Conservation (phyloP, 2,888 invertebrate species). For the Trachelus iudaicus region DNA sequence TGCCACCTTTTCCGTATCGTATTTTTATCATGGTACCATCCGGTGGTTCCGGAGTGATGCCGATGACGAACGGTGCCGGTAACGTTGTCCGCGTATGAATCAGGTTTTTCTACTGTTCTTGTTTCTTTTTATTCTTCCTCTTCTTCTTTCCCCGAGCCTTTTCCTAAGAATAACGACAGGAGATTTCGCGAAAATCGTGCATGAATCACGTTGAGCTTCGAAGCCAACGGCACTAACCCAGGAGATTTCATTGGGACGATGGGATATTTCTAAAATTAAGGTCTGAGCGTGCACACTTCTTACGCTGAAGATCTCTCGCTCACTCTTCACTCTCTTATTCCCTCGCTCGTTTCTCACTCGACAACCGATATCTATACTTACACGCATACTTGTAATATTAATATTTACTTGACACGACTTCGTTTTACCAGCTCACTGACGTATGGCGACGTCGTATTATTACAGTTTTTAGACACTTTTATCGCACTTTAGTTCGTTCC, state of each 20-base stretch:
- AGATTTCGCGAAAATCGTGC: slow-evolving; percentile 26
- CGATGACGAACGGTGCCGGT: not conserved
- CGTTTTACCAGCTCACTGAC: too few relatives aligned
- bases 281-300: not conserved
- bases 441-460: too few relatives aligned
- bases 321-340: not conserved
- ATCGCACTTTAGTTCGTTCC: too few relatives aligned
- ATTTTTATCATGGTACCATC: not conserved
- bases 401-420: not conserved
- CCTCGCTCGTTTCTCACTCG: not conserved
- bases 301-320: not conserved
- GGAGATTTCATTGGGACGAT: slow-evolving; percentile 1
- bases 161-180: slow-evolving; percentile 39
- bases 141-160: not conserved
- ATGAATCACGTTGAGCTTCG: slow-evolving; percentile 28
- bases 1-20: not conserved
- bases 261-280: slow-evolving; percentile 4
- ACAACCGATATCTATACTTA: not conserved
- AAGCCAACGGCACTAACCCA: slow-evolving; percentile 7
- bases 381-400: not conserved
- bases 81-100: not conserved
- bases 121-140: too few relatives aligned
- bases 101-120: not conserved
- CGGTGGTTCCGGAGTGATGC: not conserved
- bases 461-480: too few relatives aligned